Percentiles rank a stretch among this genome's conserved stretches.
phyloP scores from a whole-genome alignment of 53 echinoderm and acorn worm species.

The Pentamera pediparva region DNA sequence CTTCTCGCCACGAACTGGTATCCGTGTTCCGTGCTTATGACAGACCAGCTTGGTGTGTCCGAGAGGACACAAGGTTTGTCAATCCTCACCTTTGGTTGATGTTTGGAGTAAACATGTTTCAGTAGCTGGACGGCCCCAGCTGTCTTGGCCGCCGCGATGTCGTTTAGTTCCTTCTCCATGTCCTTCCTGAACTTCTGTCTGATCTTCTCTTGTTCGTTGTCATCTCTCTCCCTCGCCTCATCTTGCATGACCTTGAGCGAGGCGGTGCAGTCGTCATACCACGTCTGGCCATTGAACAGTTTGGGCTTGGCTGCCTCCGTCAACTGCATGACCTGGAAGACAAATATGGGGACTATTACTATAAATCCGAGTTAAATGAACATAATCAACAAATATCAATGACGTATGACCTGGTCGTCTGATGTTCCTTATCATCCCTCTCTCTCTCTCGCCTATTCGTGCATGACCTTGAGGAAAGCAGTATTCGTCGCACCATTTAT shows the following conservation, averaged over 20 bases:
- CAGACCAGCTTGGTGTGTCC: no score
- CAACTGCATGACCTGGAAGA: slow-evolving; percentile 11
- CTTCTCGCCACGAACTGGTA: no score
- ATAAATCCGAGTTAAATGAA: no score
- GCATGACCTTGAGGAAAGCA: no score
- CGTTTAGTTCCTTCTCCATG: slow-evolving; percentile 9
- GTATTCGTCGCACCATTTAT: no score
- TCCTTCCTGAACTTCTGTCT: slow-evolving; percentile 4
- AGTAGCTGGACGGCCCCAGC: neutral
- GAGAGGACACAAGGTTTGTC: no score
- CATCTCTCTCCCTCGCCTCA: slow-evolving; percentile 5
- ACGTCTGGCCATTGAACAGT: neutral
- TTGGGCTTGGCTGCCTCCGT: slow-evolving; percentile 17
- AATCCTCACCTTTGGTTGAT: slow-evolving; percentile 29
- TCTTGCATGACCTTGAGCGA: slow-evolving; percentile 11
- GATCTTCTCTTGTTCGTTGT: neutral
- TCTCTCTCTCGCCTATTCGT: no score
- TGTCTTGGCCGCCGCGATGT: neutral
- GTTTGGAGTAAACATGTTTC: slow-evolving; percentile 24
- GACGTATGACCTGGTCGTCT: no score
- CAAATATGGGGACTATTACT: no score
- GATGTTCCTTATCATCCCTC: no score
- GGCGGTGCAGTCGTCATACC: slow-evolving; percentile 19
- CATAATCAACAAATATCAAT: no score
- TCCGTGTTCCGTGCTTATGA: no score